A percentile compares a stretch with the other conserved stretches of the same genome.
phyloP scores from a whole-genome alignment of 2,113 vertebrate species.

The Cynocephalus volans region DNA sequence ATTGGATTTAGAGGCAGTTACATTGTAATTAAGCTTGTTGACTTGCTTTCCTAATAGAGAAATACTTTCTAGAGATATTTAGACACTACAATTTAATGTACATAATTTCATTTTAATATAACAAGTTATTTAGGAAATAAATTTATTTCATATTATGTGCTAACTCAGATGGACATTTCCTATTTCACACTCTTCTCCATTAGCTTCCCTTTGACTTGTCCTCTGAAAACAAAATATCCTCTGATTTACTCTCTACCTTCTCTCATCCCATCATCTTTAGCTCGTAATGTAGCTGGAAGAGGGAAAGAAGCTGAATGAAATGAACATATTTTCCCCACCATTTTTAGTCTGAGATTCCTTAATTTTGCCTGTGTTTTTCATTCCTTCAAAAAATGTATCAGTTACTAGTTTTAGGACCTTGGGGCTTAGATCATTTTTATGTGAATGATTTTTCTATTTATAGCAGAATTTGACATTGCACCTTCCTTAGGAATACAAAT shows the following conservation, averaged over 20 bases:
- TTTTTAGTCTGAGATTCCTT: background rate
- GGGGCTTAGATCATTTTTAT: background rate
- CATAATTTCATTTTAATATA: conserved; percentile 50
- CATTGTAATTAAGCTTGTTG: conserved; percentile 8
- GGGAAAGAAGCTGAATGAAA: background rate
- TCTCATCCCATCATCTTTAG: background rate
- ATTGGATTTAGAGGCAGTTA: conserved; percentile 45
- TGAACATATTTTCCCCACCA: fast-evolving
- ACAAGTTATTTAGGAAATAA: conserved; percentile 46
- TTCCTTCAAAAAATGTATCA: background rate
- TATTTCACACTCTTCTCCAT: background rate
- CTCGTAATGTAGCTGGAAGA: background rate
- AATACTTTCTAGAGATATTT: conserved; percentile 27
- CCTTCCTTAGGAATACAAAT: background rate
- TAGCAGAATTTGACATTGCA: conserved; percentile 16
- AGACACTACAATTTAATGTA: background rate
- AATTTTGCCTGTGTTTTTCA: background rate
- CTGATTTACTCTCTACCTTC: background rate
- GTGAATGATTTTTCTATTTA: conserved; percentile 6
- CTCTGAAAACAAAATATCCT: background rate
- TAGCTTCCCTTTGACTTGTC: background rate
- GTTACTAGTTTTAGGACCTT: background rate
- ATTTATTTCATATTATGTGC: background rate
- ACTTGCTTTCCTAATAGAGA: conserved; percentile 17
- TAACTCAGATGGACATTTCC: background rate